phyloP scores from a whole-genome alignment of 2,113 vertebrate species.

The Glaucomys volans region DNA sequence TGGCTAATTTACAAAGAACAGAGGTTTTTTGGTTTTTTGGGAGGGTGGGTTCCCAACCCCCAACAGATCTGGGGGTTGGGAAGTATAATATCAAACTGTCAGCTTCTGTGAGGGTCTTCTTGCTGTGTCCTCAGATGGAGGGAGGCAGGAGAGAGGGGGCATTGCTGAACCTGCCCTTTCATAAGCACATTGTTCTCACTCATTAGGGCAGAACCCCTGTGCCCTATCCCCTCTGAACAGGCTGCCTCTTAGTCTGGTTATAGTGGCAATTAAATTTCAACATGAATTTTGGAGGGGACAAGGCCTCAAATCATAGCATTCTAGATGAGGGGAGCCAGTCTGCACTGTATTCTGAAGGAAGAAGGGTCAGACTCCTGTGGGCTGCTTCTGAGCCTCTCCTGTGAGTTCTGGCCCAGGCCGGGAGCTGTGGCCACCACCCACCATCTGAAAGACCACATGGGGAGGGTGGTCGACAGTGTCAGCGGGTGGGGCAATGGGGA shows the following conservation, averaged over 20 bases:
- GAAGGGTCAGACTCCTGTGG: no score
- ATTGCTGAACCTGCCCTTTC: no score
- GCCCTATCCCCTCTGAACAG: no score
- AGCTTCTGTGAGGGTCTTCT: background rate
- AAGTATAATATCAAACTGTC: background rate
- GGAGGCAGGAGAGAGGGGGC: no score
- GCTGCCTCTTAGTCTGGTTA: no score
- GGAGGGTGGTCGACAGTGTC: rapidly evolving
- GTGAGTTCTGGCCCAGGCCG: no score
- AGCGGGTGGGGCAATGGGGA: no score
- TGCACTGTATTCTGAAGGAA: background rate
- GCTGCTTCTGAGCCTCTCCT: background rate
- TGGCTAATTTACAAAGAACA: background rate
- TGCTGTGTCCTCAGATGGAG: background rate
- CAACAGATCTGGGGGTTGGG: background rate
- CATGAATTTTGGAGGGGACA: background rate
- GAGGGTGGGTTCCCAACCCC: no score
- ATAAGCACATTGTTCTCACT: no score
- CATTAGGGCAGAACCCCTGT: no score
- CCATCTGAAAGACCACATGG: background rate
- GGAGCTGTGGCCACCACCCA: no score
- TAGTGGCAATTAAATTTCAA: no score
- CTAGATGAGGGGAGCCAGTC: background rate
- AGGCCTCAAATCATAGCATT: background rate
- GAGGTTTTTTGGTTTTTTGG: background rate